Evolutionary conservation across 2,797 vertebrate genomes (phyloP).

Genomic region (Spondyliosoma cantharus): DNA sequence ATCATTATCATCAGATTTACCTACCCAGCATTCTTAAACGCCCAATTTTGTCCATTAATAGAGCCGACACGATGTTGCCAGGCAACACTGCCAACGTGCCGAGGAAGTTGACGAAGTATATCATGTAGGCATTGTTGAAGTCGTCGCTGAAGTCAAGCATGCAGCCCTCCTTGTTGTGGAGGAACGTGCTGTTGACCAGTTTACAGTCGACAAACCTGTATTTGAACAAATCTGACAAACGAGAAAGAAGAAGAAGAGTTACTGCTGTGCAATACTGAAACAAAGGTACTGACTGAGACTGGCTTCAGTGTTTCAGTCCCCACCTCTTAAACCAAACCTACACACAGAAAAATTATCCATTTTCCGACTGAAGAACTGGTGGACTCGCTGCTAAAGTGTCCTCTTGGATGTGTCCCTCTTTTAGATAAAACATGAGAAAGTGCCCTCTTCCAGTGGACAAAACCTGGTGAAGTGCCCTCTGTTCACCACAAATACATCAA

Average conservation of each 20-base stretch:
- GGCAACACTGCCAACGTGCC: slow-evolving; percentile 95
- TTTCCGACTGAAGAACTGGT: not conserved
- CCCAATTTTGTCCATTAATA: slow-evolving; percentile 98
- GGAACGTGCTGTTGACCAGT: slow-evolving; percentile 93
- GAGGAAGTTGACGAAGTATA: slow-evolving; percentile 98
- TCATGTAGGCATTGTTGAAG: slow-evolving; percentile 97
- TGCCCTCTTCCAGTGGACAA: no score
- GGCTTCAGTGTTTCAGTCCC: not conserved
- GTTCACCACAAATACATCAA: no score
- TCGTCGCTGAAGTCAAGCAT: slow-evolving; percentile 95
- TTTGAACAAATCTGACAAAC: slow-evolving; percentile 84
- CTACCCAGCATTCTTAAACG: slow-evolving; percentile 96
- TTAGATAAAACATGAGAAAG: no score
- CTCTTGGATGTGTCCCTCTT: no score
- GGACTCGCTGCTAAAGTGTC: no score
- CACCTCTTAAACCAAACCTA: not conserved
- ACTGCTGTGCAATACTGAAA: not conserved
- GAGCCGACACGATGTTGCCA: slow-evolving; percentile 95
- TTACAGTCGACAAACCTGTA: slow-evolving; percentile 94
- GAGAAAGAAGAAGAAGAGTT: not conserved
- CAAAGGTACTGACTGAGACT: not conserved
- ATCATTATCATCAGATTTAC: slow-evolving; percentile 23
- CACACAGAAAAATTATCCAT: not conserved
- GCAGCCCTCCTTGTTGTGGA: slow-evolving; percentile 98
- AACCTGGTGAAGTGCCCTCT: no score